Percentiles rank a stretch among this genome's conserved stretches.
Conservation (phyloP, 2,797 vertebrate species). For the Rhinogobio ventralis region DNA sequence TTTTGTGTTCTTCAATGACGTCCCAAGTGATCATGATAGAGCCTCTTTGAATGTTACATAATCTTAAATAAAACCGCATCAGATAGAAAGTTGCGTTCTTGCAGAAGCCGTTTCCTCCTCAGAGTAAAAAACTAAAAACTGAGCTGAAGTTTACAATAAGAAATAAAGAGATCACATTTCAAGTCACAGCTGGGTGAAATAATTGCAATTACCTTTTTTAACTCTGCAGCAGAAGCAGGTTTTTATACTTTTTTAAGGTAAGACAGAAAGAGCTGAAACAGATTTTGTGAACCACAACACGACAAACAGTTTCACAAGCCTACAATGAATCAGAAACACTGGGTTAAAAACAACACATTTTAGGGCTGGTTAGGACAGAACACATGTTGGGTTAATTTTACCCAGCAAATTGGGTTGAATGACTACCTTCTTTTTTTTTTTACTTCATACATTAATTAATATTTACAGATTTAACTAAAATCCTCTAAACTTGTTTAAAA, state of each 20-base stretch:
- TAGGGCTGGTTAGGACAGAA: no score
- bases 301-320: not conserved
- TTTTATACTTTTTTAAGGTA: not conserved
- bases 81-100: not conserved
- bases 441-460: no score
- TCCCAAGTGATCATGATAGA: not conserved
- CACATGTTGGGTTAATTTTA: no score
- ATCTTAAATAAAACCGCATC: not conserved
- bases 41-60: not conserved
- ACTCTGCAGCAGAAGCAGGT: not conserved
- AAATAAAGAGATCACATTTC: not conserved
- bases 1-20: slow-evolving; percentile 1
- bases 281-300: not conserved
- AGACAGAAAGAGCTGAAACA: not conserved
- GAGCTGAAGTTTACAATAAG: not conserved
- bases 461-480: no score
- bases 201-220: not conserved
- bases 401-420: no score
- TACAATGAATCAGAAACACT: not conserved
- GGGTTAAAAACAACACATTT: no score
- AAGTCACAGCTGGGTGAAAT: not conserved
- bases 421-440: no score
- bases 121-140: not conserved
- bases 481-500: no score
- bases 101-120: not conserved